phyloP scores from a whole-genome alignment of 2,113 vertebrate species.

The Strigops habroptila region DNA sequence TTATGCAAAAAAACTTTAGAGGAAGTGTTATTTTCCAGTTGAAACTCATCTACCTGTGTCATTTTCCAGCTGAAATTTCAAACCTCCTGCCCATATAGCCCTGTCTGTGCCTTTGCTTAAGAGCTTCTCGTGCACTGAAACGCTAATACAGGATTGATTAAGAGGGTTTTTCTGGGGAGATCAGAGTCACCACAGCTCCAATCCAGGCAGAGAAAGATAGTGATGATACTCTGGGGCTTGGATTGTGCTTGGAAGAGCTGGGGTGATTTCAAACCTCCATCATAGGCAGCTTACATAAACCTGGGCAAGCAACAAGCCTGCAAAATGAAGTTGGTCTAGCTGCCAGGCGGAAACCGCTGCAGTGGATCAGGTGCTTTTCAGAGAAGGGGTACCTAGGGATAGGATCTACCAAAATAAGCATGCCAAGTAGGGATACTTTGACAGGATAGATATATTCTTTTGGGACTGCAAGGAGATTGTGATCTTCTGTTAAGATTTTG shows the following conservation, averaged over 20 bases:
- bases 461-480: neutral
- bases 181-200: neutral
- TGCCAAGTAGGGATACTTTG: neutral
- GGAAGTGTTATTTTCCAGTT: neutral
- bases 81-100: neutral
- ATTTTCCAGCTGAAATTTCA: neutral
- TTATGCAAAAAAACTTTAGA: neutral
- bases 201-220: neutral
- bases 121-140: neutral
- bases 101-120: neutral
- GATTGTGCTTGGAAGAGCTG: neutral
- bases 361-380: neutral
- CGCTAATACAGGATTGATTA: neutral
- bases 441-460: neutral
- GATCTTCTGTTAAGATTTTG: neutral
- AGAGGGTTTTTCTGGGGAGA: neutral
- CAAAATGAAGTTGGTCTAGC: neutral
- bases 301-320: neutral
- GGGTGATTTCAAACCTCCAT: neutral
- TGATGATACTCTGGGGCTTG: neutral
- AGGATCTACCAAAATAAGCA: neutral
- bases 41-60: neutral
- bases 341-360: neutral
- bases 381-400: fast-evolving
- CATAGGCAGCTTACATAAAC: neutral